Percentiles rank a stretch among this genome's conserved stretches.
Evolutionary conservation across 2,797 vertebrate genomes (phyloP).

Genomic region (Chelonia mydas): DNA sequence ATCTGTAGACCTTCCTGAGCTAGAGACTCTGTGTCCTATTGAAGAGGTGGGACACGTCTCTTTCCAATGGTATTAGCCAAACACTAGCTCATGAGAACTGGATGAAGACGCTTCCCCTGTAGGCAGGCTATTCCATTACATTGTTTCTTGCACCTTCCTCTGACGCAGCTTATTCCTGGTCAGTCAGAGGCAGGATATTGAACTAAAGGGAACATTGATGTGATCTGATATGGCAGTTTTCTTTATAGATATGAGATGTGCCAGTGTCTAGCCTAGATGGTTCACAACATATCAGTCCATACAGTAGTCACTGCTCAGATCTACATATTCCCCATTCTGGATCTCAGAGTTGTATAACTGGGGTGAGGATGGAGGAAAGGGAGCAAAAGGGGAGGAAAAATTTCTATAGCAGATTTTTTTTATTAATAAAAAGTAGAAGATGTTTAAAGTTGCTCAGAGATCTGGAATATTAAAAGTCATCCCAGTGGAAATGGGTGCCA

Average conservation of each 20-base stretch:
- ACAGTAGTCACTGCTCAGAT: neutral
- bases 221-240: neutral
- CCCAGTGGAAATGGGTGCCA: neutral
- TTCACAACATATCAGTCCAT: neutral
- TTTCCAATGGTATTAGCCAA: neutral
- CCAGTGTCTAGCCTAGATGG: neutral
- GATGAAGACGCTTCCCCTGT: neutral
- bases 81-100: neutral
- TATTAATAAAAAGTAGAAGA: neutral
- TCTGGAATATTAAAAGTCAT: neutral
- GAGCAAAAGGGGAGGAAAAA: neutral
- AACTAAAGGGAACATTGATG: neutral
- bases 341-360: neutral
- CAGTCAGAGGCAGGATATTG: neutral
- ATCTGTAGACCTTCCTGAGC: neutral
- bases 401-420: neutral
- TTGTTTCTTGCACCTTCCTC: neutral
- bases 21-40: neutral
- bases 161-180: neutral
- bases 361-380: neutral
- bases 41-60: neutral
- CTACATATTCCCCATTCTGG: neutral
- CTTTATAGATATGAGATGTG: neutral
- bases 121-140: neutral
- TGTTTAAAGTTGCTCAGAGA: neutral